Evolutionary conservation across 2,888 invertebrate species (phyloP).

Genomic region (Serrognathus titanus): DNA sequence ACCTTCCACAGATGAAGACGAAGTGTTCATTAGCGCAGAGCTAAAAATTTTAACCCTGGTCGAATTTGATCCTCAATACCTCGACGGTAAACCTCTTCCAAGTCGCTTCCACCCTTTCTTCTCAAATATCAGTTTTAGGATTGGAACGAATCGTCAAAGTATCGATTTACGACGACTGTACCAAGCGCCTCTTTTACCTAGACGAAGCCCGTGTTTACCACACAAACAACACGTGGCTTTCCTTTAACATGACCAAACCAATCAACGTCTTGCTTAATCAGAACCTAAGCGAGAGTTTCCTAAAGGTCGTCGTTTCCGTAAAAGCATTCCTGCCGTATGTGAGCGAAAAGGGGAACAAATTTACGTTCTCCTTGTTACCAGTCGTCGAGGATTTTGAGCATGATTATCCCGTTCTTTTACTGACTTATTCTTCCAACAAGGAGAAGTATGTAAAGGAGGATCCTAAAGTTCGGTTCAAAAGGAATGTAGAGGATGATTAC

Average conservation of each 20-base stretch:
- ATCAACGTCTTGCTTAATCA: constrained; percentile 24
- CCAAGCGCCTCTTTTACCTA: constrained; percentile 29
- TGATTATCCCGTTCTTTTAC: constrained; percentile 44
- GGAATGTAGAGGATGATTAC: constrained; percentile 43
- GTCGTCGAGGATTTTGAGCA: constrained; percentile 39
- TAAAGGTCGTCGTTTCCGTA: constrained; percentile 40
- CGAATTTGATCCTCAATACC: constrained; percentile 28
- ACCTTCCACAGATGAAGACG: constrained; percentile 38
- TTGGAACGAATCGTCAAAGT: constrained; percentile 36
- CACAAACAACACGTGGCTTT: constrained; percentile 44
- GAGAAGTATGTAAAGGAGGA: constrained; percentile 11
- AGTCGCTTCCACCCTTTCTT: not conserved
- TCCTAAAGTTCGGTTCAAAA: constrained; percentile 23
- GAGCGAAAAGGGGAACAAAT: constrained; percentile 18
- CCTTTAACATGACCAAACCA: constrained; percentile 41
- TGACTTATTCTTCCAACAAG: constrained; percentile 38
- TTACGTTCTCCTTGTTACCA: constrained; percentile 42
- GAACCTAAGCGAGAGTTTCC: constrained; percentile 17
- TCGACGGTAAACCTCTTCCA: constrained; percentile 1
- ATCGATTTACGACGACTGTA: constrained; percentile 36
- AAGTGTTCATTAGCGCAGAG: constrained; percentile 42
- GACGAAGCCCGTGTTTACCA: constrained; percentile 39
- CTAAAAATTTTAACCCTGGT: constrained; percentile 43
- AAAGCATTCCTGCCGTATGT: constrained; percentile 31
- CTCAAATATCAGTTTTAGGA: constrained; percentile 21